phyloP scores from a whole-genome alignment of 64 coral and sea anemone genomes.

The Porites australiensis region DNA sequence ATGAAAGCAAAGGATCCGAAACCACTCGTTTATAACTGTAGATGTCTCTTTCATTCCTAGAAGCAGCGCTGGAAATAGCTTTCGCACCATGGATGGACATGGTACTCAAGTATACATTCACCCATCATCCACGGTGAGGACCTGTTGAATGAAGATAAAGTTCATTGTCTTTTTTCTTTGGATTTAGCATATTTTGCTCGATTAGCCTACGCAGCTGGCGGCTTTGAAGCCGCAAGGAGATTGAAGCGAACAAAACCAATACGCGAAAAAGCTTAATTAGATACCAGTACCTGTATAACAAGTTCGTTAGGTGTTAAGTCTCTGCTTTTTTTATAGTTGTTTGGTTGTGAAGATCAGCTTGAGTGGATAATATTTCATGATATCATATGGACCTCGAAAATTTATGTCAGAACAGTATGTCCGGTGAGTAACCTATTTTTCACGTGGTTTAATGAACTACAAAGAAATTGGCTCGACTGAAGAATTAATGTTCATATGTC shows the following conservation, averaged over 20 bases:
- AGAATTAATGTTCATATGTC: too few relatives aligned
- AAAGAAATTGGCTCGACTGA: neutral
- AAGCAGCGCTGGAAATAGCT: conserved; percentile 72
- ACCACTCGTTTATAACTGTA: too few relatives aligned
- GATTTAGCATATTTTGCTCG: neutral
- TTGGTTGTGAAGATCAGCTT: conserved; percentile 85
- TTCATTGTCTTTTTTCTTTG: neutral
- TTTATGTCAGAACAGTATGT: conserved; percentile 90
- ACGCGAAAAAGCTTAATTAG: too few relatives aligned
- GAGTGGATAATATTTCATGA: conserved; percentile 97
- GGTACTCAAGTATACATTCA: conserved; percentile 89
- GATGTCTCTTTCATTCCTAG: conserved; percentile 1
- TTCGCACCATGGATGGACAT: conserved; percentile 94
- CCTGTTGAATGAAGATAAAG: neutral
- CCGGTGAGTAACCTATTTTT: conserved; percentile 57
- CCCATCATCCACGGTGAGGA: conserved; percentile 84
- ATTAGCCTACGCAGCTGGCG: too few relatives aligned
- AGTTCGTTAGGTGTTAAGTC: too few relatives aligned
- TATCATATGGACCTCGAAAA: conserved; percentile 96
- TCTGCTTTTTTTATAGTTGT: conserved; percentile 59
- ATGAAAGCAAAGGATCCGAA: too few relatives aligned
- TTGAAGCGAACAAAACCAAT: neutral
- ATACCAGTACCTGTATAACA: too few relatives aligned
- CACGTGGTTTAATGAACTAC: neutral
- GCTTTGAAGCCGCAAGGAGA: too few relatives aligned